Conservation (phyloP, 2,888 invertebrate species). For the Tribolium freemani region DNA sequence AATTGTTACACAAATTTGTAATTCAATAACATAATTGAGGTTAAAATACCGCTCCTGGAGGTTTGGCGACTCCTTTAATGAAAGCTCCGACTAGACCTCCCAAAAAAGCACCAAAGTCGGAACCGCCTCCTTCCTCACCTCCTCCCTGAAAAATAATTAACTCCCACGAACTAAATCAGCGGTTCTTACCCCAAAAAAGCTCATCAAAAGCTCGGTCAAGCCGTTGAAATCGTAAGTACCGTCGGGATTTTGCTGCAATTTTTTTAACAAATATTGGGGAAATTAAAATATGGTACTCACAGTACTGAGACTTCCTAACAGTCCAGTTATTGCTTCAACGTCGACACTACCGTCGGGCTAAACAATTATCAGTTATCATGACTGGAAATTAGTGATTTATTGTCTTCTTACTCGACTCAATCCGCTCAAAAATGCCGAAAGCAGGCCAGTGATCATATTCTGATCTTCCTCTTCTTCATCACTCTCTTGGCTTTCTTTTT, state of each 20-base stretch:
- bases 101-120: slow-evolving; percentile 66
- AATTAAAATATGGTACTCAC: slow-evolving; percentile 55
- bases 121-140: slow-evolving; percentile 65
- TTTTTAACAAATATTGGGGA: neutral
- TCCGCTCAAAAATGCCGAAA: slow-evolving; percentile 66
- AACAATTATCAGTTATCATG: neutral
- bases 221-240: slow-evolving; percentile 66
- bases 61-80: slow-evolving; percentile 65
- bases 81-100: slow-evolving; percentile 66
- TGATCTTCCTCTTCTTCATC: slow-evolving; percentile 61
- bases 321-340: slow-evolving; percentile 65
- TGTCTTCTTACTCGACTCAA: slow-evolving; percentile 61
- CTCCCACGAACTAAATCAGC: neutral
- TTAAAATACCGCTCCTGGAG: slow-evolving; percentile 64
- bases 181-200: slow-evolving; percentile 65
- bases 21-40: slow-evolving; percentile 12
- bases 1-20: slow-evolving; percentile 7
- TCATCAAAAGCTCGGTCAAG: slow-evolving; percentile 63
- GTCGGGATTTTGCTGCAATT: slow-evolving; percentile 63
- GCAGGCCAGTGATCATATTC: slow-evolving; percentile 63
- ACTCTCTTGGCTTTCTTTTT: slow-evolving; percentile 48
- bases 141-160: slow-evolving; percentile 58
- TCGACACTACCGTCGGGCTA: slow-evolving; percentile 67
- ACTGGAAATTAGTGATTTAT: neutral
- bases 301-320: slow-evolving; percentile 65